These are phyloP conservation scores for Lomographa bimaculata DNA, from an alignment of 2,888 invertebrate genomes.

Conservation along the genomic window DNA sequence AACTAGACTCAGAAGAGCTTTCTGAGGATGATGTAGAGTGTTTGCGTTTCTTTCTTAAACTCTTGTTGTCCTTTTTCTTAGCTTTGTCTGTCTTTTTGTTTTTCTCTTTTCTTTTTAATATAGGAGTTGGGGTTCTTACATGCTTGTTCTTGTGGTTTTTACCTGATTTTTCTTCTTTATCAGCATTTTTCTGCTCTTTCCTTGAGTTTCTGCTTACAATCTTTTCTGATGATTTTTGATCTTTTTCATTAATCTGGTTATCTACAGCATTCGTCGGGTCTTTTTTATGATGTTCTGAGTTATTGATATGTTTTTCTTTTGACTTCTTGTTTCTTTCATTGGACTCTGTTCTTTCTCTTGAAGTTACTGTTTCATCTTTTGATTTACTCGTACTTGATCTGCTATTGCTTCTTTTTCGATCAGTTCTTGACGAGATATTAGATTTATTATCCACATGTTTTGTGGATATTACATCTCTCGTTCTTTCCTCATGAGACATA, in stretches of 20 bases:
- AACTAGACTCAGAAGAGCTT: conserved; percentile 61
- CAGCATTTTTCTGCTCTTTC: conserved; percentile 6
- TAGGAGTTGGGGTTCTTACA: conserved; percentile 3
- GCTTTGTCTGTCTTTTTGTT: conserved; percentile 18
- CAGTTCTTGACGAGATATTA: conserved; percentile 8
- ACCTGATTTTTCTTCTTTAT: conserved; percentile 1
- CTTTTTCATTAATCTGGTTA: conserved; percentile 30
- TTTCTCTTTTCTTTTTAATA: conserved; percentile 3
- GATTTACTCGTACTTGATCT: conserved; percentile 2
- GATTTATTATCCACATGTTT: conserved; percentile 18
- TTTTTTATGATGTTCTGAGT: conserved; percentile 26
- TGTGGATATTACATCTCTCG: conserved; percentile 16
- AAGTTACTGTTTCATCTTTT: too few relatives aligned
- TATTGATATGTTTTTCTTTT: background rate
- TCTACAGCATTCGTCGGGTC: conserved; percentile 30
- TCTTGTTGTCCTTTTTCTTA: conserved; percentile 25
- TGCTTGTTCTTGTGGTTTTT: conserved; percentile 16
- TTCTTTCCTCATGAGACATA: too few relatives aligned
- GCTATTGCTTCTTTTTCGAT: conserved; percentile 6
- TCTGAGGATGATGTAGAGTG: conserved; percentile 65
- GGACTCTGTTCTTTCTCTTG: too few relatives aligned
- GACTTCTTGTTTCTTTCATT: background rate
- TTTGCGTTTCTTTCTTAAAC: conserved; percentile 54
- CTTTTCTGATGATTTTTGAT: conserved; percentile 8
- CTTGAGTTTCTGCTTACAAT: conserved; percentile 10